A percentile compares a stretch with the other conserved stretches of the same genome.
phyloP scores from a whole-genome alignment of 2,888 invertebrate genomes.

The Stenodera caucasica region DNA sequence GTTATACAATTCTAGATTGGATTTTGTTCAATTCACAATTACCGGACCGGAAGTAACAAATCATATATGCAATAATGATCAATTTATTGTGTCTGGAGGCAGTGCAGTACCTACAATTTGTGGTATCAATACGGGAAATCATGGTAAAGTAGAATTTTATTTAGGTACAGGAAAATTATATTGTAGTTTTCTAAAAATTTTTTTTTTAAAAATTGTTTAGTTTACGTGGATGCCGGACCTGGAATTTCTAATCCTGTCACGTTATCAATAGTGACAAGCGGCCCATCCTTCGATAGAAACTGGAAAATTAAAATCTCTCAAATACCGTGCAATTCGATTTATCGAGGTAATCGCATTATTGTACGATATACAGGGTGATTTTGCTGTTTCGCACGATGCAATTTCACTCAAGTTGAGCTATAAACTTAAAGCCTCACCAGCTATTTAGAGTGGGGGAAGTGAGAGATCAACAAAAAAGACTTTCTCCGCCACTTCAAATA shows the following conservation, averaged over 20 bases:
- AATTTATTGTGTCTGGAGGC: conserved; percentile 82
- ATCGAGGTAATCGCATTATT: conserved; percentile 69
- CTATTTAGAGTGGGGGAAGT: too few species aligned
- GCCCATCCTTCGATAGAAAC: conserved; percentile 68
- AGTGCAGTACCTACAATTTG: conserved; percentile 80
- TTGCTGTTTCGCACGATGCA: too few species aligned
- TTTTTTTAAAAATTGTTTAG: conserved; percentile 56
- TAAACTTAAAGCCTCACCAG: too few species aligned
- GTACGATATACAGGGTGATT: too few species aligned
- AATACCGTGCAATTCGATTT: conserved; percentile 74
- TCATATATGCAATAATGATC: conserved; percentile 81
- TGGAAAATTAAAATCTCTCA: conserved; percentile 84
- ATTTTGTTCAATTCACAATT: conserved; percentile 76
- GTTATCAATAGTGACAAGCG: conserved; percentile 79
- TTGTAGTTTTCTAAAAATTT: too few species aligned
- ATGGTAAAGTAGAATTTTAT: conserved; percentile 71
- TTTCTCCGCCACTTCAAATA: too few species aligned
- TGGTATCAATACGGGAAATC: conserved; percentile 78
- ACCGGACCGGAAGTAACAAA: conserved; percentile 76
- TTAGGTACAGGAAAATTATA: too few species aligned
- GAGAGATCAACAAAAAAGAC: too few species aligned
- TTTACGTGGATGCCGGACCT: conserved; percentile 81
- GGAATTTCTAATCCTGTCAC: conserved; percentile 77
- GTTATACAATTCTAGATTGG: conserved; percentile 63
- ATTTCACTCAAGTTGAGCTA: too few species aligned